phyloP scores from a whole-genome alignment of 1,140 invertebrate genomes.

The Maniola jurtina region DNA sequence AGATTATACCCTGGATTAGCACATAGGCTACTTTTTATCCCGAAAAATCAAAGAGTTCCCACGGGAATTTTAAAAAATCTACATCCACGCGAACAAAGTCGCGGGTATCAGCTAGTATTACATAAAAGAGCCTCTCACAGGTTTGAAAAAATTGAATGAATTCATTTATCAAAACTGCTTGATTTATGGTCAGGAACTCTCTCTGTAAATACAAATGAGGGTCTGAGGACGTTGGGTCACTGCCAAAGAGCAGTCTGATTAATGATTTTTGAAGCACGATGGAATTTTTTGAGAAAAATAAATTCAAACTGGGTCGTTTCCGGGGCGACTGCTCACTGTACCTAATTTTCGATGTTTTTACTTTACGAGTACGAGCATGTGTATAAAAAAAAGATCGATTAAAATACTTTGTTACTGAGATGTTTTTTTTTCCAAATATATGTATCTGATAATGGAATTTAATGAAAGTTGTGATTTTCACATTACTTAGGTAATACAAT shows the following conservation, averaged over 20 bases:
- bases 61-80: too few relatives aligned
- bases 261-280: conserved; percentile 61
- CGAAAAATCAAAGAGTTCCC: too few relatives aligned
- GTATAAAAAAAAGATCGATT: too few relatives aligned
- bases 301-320: conserved; percentile 42
- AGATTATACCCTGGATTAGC: too few relatives aligned
- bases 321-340: conserved; percentile 29
- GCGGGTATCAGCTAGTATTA: background rate
- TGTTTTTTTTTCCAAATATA: too few relatives aligned
- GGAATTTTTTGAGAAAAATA: conserved; percentile 58
- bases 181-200: conserved; percentile 69
- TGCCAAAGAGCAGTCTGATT: conserved; percentile 70
- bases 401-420: too few relatives aligned
- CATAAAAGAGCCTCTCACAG: conserved; percentile 23
- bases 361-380: conserved; percentile 16
- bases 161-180: conserved; percentile 66
- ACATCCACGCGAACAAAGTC: too few relatives aligned
- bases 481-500: too few relatives aligned
- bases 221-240: conserved; percentile 64
- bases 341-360: conserved; percentile 27
- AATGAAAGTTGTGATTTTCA: too few relatives aligned
- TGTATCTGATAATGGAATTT: too few relatives aligned
- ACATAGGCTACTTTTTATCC: too few relatives aligned
- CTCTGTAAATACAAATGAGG: conserved; percentile 73
- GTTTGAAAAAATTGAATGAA: conserved; percentile 61